These are phyloP conservation scores for Hymenochirus boettgeri DNA, from an alignment of 2,113 vertebrate species.

Conservation along the genomic window DNA sequence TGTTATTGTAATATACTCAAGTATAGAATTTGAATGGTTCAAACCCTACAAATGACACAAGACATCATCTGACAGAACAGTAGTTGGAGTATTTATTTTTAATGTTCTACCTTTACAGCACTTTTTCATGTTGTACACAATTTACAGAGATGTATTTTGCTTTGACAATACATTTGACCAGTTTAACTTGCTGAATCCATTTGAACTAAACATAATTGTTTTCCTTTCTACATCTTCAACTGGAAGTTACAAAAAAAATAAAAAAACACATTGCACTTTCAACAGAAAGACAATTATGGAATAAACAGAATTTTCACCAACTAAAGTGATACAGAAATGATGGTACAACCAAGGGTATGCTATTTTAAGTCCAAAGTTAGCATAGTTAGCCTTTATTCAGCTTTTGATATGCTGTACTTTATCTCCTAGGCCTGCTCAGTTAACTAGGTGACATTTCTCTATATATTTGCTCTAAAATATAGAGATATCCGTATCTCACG, in stretches of 20 bases:
- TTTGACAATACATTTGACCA: constrained; percentile 16
- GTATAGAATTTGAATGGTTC: no score
- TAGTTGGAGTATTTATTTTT: constrained; percentile 77
- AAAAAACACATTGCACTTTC: constrained; percentile 19
- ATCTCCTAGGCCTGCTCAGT: no score
- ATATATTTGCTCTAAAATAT: no score
- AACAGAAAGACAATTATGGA: constrained; percentile 32
- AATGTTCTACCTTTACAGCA: constrained; percentile 71
- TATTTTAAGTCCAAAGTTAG: no score
- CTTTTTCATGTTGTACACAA: constrained; percentile 71
- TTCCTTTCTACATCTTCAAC: constrained; percentile 13
- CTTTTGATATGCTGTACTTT: neutral
- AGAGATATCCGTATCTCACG: no score
- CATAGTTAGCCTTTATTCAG: no score
- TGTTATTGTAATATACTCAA: no score
- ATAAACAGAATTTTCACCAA: constrained; percentile 23
- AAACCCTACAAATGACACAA: no score
- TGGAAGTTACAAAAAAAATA: constrained; percentile 12
- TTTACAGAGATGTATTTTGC: constrained; percentile 53
- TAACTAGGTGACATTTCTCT: no score
- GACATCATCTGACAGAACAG: constrained; percentile 55
- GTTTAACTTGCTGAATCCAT: neutral
- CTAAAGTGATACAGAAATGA: constrained; percentile 23
- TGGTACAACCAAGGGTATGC: neutral
- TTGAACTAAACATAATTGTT: neutral